Evolutionary conservation across 2,113 vertebrate species (phyloP).

Genomic region (Clupea harengus): DNA sequence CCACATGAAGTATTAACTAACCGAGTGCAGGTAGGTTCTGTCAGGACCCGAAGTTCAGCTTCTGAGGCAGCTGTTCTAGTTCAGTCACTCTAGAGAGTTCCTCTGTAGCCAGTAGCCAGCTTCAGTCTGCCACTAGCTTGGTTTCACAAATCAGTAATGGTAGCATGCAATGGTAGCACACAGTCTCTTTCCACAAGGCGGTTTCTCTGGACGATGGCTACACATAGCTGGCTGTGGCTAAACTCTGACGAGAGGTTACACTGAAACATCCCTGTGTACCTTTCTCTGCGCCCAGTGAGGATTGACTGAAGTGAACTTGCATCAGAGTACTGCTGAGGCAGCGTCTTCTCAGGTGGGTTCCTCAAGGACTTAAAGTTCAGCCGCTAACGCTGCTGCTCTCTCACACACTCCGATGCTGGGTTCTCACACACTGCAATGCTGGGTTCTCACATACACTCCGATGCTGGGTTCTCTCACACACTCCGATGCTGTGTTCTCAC

Average conservation of each 20-base stretch:
- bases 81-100: background rate
- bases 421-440: too few species aligned
- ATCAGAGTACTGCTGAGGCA: background rate
- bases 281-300: background rate
- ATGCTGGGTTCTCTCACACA: too few species aligned
- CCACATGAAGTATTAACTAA: slow-evolving; percentile 5
- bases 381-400: background rate
- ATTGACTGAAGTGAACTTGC: background rate
- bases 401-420: too few species aligned
- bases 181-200: too few species aligned
- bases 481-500: too few species aligned
- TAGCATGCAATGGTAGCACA: too few species aligned
- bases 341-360: background rate
- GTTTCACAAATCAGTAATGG: background rate
- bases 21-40: background rate
- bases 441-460: too few species aligned
- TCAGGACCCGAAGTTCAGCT: background rate
- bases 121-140: background rate
- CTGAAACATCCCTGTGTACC: too few species aligned
- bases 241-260: too few species aligned
- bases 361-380: background rate
- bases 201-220: too few species aligned
- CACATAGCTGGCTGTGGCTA: too few species aligned
- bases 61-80: background rate
- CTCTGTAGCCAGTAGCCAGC: background rate